These are phyloP conservation scores for Muraenolepis orangiensis DNA, from an alignment of 2,797 vertebrate genomes.

Conservation along the genomic window DNA sequence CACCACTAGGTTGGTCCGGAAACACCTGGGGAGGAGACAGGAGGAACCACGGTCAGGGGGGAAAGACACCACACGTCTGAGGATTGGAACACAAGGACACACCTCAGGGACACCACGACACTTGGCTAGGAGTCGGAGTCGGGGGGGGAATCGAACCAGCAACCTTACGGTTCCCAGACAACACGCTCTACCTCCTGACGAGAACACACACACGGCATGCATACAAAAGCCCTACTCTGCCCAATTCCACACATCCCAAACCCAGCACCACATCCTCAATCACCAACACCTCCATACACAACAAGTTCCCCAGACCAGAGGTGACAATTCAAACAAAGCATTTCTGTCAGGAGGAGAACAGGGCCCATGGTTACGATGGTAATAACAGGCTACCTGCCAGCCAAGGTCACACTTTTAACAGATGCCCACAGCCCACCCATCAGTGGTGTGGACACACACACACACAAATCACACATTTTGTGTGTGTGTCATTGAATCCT, in stretches of 20 bases:
- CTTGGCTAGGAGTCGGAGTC: too few relatives aligned
- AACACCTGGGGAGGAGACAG: constrained; percentile 2
- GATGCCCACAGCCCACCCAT: not conserved
- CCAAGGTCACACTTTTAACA: not conserved
- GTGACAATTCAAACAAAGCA: not conserved
- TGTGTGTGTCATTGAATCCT: too few relatives aligned
- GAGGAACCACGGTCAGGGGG: too few relatives aligned
- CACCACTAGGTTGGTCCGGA: constrained; percentile 52
- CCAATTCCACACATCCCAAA: not conserved
- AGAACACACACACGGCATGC: not conserved
- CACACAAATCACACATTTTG: not conserved
- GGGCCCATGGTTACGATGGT: not conserved
- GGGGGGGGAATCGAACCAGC: too few relatives aligned
- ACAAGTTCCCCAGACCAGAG: not conserved
- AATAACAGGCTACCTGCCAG: not conserved
- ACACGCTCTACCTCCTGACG: not conserved
- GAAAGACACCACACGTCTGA: too few relatives aligned
- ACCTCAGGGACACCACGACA: too few relatives aligned
- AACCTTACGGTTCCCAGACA: too few relatives aligned
- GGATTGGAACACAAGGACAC: too few relatives aligned
- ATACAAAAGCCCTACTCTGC: not conserved
- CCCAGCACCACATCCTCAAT: not conserved
- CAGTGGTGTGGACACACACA: not conserved
- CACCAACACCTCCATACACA: not conserved
- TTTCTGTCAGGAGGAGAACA: not conserved